Base-by-base conservation (phyloP, 2,797 vertebrate genomes). In the Eurystomus glaucurus region DNA sequence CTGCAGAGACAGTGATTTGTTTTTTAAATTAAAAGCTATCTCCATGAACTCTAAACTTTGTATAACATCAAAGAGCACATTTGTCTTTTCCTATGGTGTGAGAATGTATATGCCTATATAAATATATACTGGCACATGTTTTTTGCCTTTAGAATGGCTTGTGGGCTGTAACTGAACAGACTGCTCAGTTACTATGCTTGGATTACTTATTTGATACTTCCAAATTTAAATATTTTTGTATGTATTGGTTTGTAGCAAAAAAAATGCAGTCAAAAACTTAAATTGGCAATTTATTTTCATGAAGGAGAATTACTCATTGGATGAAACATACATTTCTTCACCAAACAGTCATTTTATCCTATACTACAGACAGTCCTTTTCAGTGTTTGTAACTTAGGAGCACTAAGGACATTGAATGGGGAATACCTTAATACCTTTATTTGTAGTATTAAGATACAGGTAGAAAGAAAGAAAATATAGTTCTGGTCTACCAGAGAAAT, bases 151-250 rank as follows among this genome's bases (percentile, higher is more conserved):
- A 92, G 25, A 93, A 94, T 92, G 90, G 74, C 81, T 94, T 89
- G 57, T 91, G 80, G 88, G 85, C 88, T 90, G 70, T 78, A 95
- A 82, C 62, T 66, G 90, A 96, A 85, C 88, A 96, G 85, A 79
- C 90, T 96, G 92, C 84, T 90, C 64, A 35, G 93, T 92, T 96
- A 87, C 91, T 96, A 54, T 92, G 86, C 87, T 68, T 87, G 75
- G 86, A 77, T 93, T 70, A 66, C 80, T 94, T 97, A 89, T 95
- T 97, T 96, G 95, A 85, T 93, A 90, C 71, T 89, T 92, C 55
- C 52, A 90, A 55, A 92, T 94, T 88, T 82, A 93, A 96, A 81
- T 95, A 95, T 85, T 90, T 91, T 91, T 78, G 5, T 84, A 26
- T 87, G 51, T 86, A 79, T 90, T 96, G 46, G 46, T 62, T 93